Evolutionary conservation across 2,797 vertebrate genomes (phyloP), one percentile per base, ranked within the genome.

Genomic region (Philypnodon macrostomus): DNA sequence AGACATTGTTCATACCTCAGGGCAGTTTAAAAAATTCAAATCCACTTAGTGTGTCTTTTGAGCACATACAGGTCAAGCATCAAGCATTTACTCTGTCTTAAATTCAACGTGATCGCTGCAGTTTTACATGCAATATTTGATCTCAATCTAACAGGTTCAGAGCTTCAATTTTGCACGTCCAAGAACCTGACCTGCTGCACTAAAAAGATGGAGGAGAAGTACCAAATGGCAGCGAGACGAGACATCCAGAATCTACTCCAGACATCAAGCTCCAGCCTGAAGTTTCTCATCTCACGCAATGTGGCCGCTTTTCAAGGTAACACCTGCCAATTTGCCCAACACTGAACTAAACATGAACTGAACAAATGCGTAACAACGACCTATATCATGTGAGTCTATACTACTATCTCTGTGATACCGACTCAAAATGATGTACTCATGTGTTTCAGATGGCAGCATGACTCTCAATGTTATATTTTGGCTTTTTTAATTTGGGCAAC

Each of bases 231-330:
- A 1, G 92, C 88, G 27, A 87, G 83, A 7, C 85, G 88, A 48
- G 92, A 94, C 67, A 80, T 92, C 70, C 90, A 91, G 72, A 91
- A 92, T 77, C 87, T 89, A 4, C 80, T 97, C 30, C 93, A 95
- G 73, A 80, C 79, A 1, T 89, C 90, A 73, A 94, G 91, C 2
- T 89, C 90, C 48, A 52, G 77, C 0, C 75, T 96, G 12, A 94
- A 94, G 70, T 77, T 91, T 54, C 88, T 94, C 47, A 89, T 95
- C 70, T 91, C 90, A 3, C 87, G 1, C 49, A 92, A 92, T 48
- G 89, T 93, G 56, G 94, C 91, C 10, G 73, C 85, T 60, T 93
- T 95, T 86, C 94, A 95, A 89, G 94, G 94, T 95, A 87, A 80
- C 48, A 18, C 8, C 24, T 31, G 10, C 11, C 11, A 32, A 13